Conservation (phyloP, 1,140 invertebrate species). For the Delia radicum region DNA sequence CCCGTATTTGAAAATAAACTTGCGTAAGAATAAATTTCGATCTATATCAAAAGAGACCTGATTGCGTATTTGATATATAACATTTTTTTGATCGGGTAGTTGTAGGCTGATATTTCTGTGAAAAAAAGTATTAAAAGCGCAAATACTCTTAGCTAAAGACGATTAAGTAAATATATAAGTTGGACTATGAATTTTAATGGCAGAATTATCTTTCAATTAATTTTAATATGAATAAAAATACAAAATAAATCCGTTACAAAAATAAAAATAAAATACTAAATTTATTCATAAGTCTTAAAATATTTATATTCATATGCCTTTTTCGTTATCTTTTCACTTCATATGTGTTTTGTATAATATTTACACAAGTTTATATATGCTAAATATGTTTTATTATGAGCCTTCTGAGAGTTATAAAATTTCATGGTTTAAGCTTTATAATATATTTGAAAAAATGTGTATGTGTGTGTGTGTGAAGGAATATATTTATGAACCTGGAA, state of each 20-base stretch:
- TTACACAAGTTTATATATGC: not conserved
- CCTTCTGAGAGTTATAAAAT: conserved; percentile 23
- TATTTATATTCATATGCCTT: too few species aligned
- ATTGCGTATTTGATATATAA: too few species aligned
- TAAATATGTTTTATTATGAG: conserved; percentile 7
- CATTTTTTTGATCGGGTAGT: too few species aligned
- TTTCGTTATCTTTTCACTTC: too few species aligned
- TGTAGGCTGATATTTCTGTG: not conserved
- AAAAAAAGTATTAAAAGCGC: not conserved
- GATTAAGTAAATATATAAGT: not conserved
- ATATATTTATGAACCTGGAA: conserved; percentile 24
- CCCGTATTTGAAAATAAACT: too few species aligned
- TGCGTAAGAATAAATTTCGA: too few species aligned
- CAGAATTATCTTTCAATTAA: not conserved
- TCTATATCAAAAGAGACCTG: too few species aligned
- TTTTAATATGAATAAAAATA: not conserved
- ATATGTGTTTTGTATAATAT: not conserved
- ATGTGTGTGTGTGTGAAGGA: not conserved
- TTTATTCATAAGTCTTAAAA: not conserved
- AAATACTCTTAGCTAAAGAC: not conserved
- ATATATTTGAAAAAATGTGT: not conserved
- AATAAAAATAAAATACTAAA: not conserved
- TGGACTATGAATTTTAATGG: conserved; percentile 16
- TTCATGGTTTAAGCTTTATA: not conserved
- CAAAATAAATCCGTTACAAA: not conserved